phyloP scores from a whole-genome alignment of 2,797 vertebrate species.

The Pangasius djambal region DNA sequence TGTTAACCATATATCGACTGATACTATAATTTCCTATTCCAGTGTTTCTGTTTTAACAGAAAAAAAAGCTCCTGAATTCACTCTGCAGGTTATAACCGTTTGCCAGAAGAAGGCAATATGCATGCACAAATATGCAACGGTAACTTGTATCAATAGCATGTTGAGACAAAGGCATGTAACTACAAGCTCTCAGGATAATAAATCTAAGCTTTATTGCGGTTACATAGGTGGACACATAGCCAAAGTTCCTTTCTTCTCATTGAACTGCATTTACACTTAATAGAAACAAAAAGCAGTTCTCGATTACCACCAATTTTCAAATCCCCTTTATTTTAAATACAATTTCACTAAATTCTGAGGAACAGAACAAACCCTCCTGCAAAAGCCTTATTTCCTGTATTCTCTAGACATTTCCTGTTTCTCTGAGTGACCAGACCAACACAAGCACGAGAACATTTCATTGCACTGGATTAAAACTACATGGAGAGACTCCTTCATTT shows the following conservation, averaged over 20 bases:
- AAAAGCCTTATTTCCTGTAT: slow-evolving; percentile 41
- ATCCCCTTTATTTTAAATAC: slow-evolving; percentile 25
- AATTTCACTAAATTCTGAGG: slow-evolving; percentile 5
- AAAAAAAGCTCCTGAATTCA: not conserved
- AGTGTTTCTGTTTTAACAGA: not conserved
- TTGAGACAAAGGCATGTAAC: slow-evolving; percentile 14
- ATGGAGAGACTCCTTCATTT: not conserved
- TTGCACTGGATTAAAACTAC: not conserved
- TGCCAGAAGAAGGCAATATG: not conserved
- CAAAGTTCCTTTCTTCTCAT: not conserved
- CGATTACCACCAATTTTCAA: slow-evolving; percentile 33
- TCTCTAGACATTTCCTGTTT: slow-evolving; percentile 45
- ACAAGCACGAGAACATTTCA: slow-evolving; percentile 1
- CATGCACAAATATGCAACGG: not conserved
- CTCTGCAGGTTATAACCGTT: not conserved
- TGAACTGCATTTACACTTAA: not conserved
- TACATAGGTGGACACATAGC: not conserved
- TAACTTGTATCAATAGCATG: slow-evolving; percentile 12
- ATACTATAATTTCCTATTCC: not conserved
- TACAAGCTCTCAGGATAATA: slow-evolving; percentile 25
- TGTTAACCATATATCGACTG: not conserved
- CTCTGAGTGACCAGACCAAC: slow-evolving; percentile 22
- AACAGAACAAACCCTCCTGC: slow-evolving; percentile 25
- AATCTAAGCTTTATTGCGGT: slow-evolving; percentile 9
- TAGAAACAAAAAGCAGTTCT: slow-evolving; percentile 34